A percentile compares a stretch with the other conserved stretches of the same genome.
Evolutionary conservation across 2,797 vertebrate genomes (phyloP).

Genomic region (Emys orbicularis): DNA sequence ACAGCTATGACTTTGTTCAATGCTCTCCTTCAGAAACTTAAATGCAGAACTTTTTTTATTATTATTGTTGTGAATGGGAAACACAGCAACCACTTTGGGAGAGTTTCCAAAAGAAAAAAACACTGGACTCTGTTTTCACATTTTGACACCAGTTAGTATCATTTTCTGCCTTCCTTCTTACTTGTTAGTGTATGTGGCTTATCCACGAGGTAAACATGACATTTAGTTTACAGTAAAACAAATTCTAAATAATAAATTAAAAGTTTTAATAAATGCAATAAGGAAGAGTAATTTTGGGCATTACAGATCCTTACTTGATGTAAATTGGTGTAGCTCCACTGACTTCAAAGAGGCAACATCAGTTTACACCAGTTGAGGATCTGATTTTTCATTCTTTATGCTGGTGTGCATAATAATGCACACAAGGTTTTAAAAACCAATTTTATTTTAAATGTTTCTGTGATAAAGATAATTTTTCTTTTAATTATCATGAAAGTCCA

Average conservation of each 20-base stretch:
- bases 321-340: not conserved
- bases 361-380: constrained; percentile 35
- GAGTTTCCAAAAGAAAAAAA: not conserved
- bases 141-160: not conserved
- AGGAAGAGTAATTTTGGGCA: not conserved
- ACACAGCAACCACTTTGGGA: not conserved
- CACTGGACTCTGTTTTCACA: not conserved
- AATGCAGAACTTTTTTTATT: not conserved
- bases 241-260: not conserved
- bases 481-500: constrained; percentile 50
- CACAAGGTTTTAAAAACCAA: constrained; percentile 44
- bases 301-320: not conserved
- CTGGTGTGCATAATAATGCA: constrained; percentile 34
- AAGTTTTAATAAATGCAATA: not conserved
- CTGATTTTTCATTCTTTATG: constrained; percentile 54
- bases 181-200: not conserved
- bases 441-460: constrained; percentile 66
- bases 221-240: not conserved
- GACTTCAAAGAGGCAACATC: constrained; percentile 4
- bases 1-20: not conserved
- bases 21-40: not conserved
- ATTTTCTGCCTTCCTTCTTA: constrained; percentile 4
- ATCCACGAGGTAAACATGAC: not conserved
- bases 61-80: not conserved
- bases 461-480: constrained; percentile 51